phyloP scores from a whole-genome alignment of 2,888 invertebrate species.

The Alloplasta piceator region DNA sequence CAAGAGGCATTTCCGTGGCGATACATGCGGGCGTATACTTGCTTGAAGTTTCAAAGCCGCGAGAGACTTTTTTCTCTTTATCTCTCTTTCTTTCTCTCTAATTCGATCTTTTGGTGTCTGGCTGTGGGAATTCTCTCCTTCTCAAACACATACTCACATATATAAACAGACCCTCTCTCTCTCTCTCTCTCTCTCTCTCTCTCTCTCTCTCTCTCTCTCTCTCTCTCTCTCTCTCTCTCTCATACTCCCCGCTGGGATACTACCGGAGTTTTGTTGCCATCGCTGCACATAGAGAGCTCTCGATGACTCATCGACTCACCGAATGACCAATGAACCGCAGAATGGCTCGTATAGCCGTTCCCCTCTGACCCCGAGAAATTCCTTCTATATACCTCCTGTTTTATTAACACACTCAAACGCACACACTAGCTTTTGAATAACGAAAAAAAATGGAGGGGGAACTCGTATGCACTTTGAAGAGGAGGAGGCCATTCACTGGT shows the following conservation, averaged over 20 bases:
- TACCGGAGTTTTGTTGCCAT: slow-evolving; percentile 44
- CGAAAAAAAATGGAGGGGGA: not conserved
- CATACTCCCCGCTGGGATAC: slow-evolving; percentile 23
- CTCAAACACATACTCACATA: too few species aligned
- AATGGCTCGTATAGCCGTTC: slow-evolving; percentile 61
- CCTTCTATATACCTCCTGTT: slow-evolving; percentile 29
- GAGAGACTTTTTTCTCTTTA: slow-evolving; percentile 1
- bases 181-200: slow-evolving; percentile 13
- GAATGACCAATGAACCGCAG: slow-evolving; percentile 77
- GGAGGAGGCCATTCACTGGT: slow-evolving; percentile 7
- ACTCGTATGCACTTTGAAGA: not conserved
- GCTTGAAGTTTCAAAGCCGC: slow-evolving; percentile 9
- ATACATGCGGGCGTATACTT: slow-evolving; percentile 49
- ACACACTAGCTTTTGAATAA: not conserved
- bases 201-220: not conserved
- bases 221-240: not conserved
- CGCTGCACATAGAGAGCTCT: slow-evolving; percentile 28
- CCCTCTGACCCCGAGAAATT: slow-evolving; percentile 64
- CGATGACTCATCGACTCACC: slow-evolving; percentile 77
- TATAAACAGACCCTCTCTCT: too few species aligned
- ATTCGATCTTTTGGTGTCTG: not conserved
- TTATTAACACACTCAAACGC: slow-evolving; percentile 2
- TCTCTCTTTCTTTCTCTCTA: not conserved
- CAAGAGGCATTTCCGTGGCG: not conserved
- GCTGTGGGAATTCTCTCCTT: not conserved